phyloP scores from a whole-genome alignment of 2,888 invertebrate genomes.

The Frankliniella intonsa region DNA sequence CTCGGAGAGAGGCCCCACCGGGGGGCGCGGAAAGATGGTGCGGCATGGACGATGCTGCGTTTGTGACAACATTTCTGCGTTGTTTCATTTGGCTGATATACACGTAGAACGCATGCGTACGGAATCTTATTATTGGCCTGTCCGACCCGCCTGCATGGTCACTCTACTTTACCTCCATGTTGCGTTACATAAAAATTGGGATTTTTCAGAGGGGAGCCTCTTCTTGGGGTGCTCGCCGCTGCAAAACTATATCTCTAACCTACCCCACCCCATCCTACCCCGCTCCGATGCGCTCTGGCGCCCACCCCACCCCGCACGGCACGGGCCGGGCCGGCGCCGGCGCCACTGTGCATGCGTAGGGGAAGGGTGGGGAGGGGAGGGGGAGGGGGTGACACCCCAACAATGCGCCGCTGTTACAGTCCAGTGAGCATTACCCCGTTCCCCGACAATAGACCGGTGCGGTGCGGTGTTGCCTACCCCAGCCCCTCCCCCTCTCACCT shows the following conservation, averaged over 20 bases:
- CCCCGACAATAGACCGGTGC: neutral
- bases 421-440: neutral
- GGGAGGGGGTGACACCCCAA: neutral
- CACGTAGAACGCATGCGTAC: too few relatives aligned
- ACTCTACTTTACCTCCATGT: too few relatives aligned
- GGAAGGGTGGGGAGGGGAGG: neutral
- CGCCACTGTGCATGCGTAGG: neutral
- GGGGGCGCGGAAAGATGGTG: too few relatives aligned
- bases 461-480: neutral
- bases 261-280: neutral
- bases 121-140: too few relatives aligned
- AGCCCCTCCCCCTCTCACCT: neutral
- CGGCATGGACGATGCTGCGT: too few relatives aligned
- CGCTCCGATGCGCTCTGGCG: neutral
- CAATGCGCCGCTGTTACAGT: conserved; percentile 4
- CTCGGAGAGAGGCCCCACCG: too few relatives aligned
- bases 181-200: too few relatives aligned
- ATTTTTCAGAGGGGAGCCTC: too few relatives aligned
- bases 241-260: neutral
- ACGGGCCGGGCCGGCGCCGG: neutral
- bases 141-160: too few relatives aligned
- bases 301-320: neutral
- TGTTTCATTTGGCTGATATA: too few relatives aligned
- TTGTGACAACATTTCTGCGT: too few relatives aligned
- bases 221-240: too few relatives aligned